Conservation (phyloP, 2,888 invertebrate genomes). For the Chouioia cunea region DNA sequence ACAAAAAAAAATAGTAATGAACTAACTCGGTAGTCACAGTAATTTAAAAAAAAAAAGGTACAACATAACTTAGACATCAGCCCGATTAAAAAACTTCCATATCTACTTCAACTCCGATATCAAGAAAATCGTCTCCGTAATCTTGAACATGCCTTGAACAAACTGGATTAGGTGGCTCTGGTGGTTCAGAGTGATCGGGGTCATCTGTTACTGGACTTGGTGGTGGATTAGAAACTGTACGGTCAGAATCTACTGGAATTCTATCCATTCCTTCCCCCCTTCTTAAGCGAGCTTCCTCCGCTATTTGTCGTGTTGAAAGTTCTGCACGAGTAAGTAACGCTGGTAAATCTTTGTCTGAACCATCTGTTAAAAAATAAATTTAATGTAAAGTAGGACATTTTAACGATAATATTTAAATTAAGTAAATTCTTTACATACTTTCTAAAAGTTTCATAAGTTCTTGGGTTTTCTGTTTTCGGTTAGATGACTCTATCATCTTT, state of each 20-base stretch:
- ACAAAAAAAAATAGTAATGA: constrained; percentile 27
- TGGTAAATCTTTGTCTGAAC: constrained; percentile 74
- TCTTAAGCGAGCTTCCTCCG: constrained; percentile 71
- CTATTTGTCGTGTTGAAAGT: constrained; percentile 69
- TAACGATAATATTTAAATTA: neutral
- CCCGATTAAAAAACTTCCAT: constrained; percentile 78
- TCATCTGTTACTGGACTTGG: constrained; percentile 85
- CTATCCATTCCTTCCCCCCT: constrained; percentile 66
- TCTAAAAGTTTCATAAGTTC: constrained; percentile 71
- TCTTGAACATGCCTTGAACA: constrained; percentile 64
- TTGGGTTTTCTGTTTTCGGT: constrained; percentile 74
- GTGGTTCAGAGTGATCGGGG: constrained; percentile 63
- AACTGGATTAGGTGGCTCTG: constrained; percentile 51
- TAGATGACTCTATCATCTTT: constrained; percentile 73
- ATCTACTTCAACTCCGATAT: constrained; percentile 76
- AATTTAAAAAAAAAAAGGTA: constrained; percentile 25
- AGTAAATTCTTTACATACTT: constrained; percentile 53
- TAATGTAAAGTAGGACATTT: constrained; percentile 19
- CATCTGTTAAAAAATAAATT: constrained; percentile 53
- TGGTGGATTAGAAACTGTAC: constrained; percentile 79
- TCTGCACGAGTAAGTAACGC: constrained; percentile 76
- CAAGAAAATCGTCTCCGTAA: constrained; percentile 80
- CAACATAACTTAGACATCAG: constrained; percentile 11
- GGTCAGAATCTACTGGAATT: constrained; percentile 65
- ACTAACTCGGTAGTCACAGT: constrained; percentile 30